Percentiles rank a stretch among this genome's conserved stretches.
Conservation (phyloP, 2,797 vertebrate species). For the Perdix hodgsoniae region DNA sequence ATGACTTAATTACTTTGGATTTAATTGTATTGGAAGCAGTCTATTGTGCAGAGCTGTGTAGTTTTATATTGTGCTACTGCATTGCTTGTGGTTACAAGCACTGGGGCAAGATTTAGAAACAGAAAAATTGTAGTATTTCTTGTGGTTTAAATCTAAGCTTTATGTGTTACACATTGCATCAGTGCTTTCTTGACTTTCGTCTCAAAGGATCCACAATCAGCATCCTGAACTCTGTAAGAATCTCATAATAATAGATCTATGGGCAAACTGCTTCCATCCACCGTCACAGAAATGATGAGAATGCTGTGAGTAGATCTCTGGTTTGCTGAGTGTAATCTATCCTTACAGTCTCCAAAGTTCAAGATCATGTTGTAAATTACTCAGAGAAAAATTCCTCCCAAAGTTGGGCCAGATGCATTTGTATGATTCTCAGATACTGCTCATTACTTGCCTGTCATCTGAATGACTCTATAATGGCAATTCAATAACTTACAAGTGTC, state of each 20-base stretch:
- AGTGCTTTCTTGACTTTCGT: not conserved
- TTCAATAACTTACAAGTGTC: constrained; percentile 1
- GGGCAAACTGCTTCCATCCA: not conserved
- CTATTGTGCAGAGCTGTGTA: not conserved
- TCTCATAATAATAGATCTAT: not conserved
- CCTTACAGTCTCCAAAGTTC: not conserved
- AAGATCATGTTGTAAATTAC: not conserved
- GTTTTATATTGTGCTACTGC: not conserved
- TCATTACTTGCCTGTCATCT: constrained; percentile 3
- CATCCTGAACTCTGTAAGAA: not conserved
- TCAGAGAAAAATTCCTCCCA: not conserved
- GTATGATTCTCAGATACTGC: constrained; percentile 26
- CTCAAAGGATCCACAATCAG: not conserved
- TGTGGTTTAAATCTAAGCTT: constrained; percentile 10
- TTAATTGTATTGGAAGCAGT: constrained; percentile 9
- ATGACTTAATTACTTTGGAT: not conserved
- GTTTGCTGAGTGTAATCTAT: not conserved
- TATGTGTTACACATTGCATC: not conserved
- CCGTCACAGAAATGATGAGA: not conserved
- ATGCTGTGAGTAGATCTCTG: not conserved
- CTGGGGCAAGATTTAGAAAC: not conserved
- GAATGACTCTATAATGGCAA: constrained; percentile 4
- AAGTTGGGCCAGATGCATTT: constrained; percentile 8
- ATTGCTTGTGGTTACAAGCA: not conserved
- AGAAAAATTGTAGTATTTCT: not conserved